Base-by-base conservation (phyloP, 2,888 invertebrate genomes). In the Clostera curtula region DNA sequence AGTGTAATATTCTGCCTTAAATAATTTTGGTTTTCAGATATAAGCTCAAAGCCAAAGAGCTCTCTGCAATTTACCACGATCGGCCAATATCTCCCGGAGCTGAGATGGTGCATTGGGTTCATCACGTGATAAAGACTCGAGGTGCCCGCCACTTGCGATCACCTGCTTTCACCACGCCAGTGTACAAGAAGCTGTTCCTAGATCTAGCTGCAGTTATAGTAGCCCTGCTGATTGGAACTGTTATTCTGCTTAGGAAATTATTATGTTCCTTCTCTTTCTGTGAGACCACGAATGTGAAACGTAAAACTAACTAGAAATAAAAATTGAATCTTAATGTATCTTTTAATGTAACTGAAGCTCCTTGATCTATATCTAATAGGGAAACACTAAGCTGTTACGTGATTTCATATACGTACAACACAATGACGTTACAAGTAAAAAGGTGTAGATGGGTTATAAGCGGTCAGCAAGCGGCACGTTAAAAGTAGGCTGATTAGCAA, bases 91-190 rank as follows among this genome's bases (percentile, higher is more conserved):
- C 83, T 4, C 86, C 90, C 0, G 61, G 87, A 24, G 84, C 85
- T 8, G 86, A 85, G 9, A 83, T 90, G 12, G 70, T 87, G n/a
- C 90, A 88, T 69, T 90, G 90, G 90, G 84, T 88, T 12, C 88
- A 90, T 53, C 88, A 90, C 57, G 87, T 89, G 1, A 83, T 84
- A 1, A 67, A 77, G 29, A 86, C 88, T 1, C 63, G 74, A 7
- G 88, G 89, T 0, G 86, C 86, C 1, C 72, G 70, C 3, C 73
- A 88, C 49, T 50, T 84, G 2, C 55, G 64, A 15, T 67, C 68
- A 0, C 61, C 62, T 1, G 65, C 67, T 0, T 34, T 55, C 1
- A 21, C 28, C 9, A 17, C 61, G 2, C 54, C 62, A 0, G 41
- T 53, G 16, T 68, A 65, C 34, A 59, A 67, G 32, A 59, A 63